Base-by-base conservation (phyloP, 1,140 invertebrate species). In the Periplaneta americana region DNA sequence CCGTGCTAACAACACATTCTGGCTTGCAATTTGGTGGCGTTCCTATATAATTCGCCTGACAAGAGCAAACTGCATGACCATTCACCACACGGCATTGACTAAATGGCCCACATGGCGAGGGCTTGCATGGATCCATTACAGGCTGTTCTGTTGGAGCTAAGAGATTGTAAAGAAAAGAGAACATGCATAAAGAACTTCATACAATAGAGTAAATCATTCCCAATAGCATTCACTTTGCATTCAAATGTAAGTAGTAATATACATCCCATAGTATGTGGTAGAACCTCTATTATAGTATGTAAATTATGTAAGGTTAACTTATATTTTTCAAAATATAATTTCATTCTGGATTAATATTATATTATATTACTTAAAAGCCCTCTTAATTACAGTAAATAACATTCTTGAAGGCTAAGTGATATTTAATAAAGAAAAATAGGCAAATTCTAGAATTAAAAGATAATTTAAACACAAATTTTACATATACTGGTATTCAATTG, bases 21-120 rank as follows among this genome's bases (percentile, higher is more conserved):
- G 83, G 83, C 36, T 79, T 76, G 82, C 84, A 84, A 35, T 34
- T 74, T 18, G 86, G 87, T 28, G 88, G 87, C n/a, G 81, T 84
- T 34, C 88, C 87, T 32, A 87, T 82, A 79, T 86, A 88, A 74
- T 85, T 86, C 10, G 85, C 84, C 18, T 85, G 84, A 83, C 89
- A 90, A 28, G 85, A 84, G 82, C 89, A 90, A 35, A 84, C 84
- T 28, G 85, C 84, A 80, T 83, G 82, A 36, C 79, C 79, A 75
- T 84, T 83, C 22, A 36, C 35, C n/a, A 84, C 85, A 28, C 82
- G 82, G 80, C 89, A 90, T 32, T 85, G 80, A 28, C 88, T 87
- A 84, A 89, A 88, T 32, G 86, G 83, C 28, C 88, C 88, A 83
- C 88, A 89, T 28, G 86, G 87, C 15, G 84, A 86, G 18, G 87